phyloP scores from a whole-genome alignment of 1,140 invertebrate genomes.

The Homarus americanus region DNA sequence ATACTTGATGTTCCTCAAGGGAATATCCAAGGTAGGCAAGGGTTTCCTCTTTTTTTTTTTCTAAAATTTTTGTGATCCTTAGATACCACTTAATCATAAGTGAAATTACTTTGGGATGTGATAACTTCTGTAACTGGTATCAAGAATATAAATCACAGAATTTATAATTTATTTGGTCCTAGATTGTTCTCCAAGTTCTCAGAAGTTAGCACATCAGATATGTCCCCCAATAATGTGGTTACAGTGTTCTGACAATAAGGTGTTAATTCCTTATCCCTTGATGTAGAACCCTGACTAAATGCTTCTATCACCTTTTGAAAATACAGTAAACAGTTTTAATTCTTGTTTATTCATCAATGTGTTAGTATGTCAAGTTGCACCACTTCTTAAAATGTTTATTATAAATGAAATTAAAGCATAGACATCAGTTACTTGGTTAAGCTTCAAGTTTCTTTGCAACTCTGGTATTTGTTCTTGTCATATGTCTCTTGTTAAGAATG shows the following conservation, averaged over 20 bases:
- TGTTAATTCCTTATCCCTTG: background rate
- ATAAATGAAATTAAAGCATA: background rate
- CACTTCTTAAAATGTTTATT: background rate
- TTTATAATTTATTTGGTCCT: background rate
- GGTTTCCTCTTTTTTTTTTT: slow-evolving; percentile 5
- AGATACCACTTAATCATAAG: background rate
- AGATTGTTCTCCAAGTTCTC: background rate
- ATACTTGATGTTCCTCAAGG: slow-evolving; percentile 27
- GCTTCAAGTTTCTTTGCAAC: background rate
- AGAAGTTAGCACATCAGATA: background rate
- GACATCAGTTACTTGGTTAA: background rate
- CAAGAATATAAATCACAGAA: background rate
- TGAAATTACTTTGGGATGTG: background rate
- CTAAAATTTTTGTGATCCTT: background rate
- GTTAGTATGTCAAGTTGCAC: background rate
- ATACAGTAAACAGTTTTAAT: background rate
- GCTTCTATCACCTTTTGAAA: background rate
- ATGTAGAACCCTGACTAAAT: background rate
- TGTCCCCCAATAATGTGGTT: background rate
- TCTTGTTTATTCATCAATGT: background rate
- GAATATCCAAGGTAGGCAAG: slow-evolving; percentile 29
- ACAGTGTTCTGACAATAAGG: background rate
- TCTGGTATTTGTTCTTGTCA: background rate
- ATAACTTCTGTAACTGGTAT: background rate
- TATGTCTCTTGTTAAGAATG: background rate